phyloP scores from a whole-genome alignment of 2,888 invertebrate genomes.

The Macaria liturata region DNA sequence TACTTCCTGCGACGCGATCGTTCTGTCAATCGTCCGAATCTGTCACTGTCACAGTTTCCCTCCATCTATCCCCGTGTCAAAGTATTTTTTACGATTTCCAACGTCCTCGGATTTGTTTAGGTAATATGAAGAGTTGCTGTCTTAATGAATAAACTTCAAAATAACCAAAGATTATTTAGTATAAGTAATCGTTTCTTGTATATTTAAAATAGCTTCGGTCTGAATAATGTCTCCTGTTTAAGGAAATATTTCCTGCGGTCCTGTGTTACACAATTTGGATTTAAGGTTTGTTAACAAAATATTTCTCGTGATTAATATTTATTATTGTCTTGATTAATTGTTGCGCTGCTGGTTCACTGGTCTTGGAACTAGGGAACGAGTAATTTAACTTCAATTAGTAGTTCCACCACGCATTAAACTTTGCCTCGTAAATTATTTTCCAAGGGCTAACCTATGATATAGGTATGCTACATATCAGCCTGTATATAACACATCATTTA shows the following conservation, averaged over 20 bases:
- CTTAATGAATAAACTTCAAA: conserved; percentile 11
- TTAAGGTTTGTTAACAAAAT: conserved; percentile 4
- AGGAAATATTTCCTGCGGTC: conserved; percentile 23
- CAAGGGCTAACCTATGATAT: no score
- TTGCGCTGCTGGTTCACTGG: conserved; percentile 13
- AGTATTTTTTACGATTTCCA: conserved; percentile 30
- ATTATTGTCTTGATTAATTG: conserved; percentile 24
- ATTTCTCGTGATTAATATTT: conserved; percentile 19
- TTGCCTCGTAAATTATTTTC: conserved; percentile 19
- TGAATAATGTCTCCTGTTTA: conserved; percentile 25
- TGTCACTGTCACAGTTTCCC: conserved; percentile 39
- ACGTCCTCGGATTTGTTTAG: conserved; percentile 1
- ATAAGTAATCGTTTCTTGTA: conserved; percentile 12
- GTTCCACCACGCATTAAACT: conserved; percentile 18
- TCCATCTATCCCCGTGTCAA: conserved; percentile 44
- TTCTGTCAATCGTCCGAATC: conserved; percentile 54
- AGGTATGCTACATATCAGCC: no score
- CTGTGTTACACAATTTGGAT: conserved; percentile 13
- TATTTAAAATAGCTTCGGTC: conserved; percentile 13
- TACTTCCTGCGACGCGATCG: conserved; percentile 56
- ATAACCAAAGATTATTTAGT: conserved; percentile 1
- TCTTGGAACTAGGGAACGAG: conserved; percentile 9
- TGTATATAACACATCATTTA: no score
- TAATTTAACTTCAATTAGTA: conserved; percentile 21
- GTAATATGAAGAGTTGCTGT: conserved; percentile 2